These are phyloP conservation scores for Zonitis immaculata DNA, from an alignment of 2,888 invertebrate species.

Conservation along the genomic window DNA sequence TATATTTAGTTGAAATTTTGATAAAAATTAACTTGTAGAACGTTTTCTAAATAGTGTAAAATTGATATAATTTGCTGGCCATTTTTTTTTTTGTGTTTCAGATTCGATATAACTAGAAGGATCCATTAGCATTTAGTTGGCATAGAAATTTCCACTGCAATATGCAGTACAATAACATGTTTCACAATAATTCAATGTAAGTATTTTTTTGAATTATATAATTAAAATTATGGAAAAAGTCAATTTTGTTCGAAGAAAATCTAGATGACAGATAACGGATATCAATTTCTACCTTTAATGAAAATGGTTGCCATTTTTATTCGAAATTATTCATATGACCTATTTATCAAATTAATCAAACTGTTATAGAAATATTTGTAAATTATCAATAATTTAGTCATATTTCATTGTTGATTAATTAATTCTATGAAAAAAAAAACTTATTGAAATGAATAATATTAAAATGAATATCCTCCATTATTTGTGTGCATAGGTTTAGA, in stretches of 20 bases:
- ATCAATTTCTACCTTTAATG: background rate
- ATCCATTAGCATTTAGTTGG: constrained; percentile 31
- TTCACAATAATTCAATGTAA: constrained; percentile 63
- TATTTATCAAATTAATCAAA: background rate
- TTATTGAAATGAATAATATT: too few species aligned
- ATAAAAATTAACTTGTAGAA: background rate
- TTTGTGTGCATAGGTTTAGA: constrained; percentile 56
- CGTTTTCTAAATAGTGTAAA: background rate
- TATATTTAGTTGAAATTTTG: background rate
- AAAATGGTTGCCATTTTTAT: background rate
- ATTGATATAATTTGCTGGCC: background rate
- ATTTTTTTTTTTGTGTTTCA: background rate
- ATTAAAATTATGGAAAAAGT: too few species aligned
- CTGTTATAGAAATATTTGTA: too few species aligned
- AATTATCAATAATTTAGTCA: too few species aligned
- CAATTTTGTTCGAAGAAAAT: background rate
- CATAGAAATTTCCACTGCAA: constrained; percentile 39
- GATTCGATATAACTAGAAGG: constrained; percentile 14
- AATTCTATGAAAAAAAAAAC: too few species aligned
- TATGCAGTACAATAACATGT: constrained; percentile 51
- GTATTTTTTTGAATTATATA: constrained; percentile 55
- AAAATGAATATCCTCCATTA: background rate
- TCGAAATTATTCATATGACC: background rate
- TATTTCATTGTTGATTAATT: too few species aligned
- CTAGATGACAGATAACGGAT: background rate